Percentiles rank a stretch among this genome's conserved stretches.
These are phyloP conservation scores for Tiliacea aurago DNA, from an alignment of 2,888 invertebrate genomes.

Conservation along the genomic window DNA sequence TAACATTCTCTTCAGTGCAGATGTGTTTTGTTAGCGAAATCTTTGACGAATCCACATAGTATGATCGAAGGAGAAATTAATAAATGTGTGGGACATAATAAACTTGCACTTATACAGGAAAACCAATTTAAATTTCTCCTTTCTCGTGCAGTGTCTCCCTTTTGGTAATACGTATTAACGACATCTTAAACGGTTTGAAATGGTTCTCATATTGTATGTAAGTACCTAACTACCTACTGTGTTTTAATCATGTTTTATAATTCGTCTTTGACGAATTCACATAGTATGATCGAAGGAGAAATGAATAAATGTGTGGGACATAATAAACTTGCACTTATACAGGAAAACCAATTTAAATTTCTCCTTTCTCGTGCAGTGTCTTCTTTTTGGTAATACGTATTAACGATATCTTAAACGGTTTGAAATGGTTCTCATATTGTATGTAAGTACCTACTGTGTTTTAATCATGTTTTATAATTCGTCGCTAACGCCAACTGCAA, in stretches of 20 bases:
- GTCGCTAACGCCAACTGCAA: not conserved
- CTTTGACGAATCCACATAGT: constrained; percentile 8
- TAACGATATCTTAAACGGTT: constrained; percentile 30
- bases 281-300: constrained; percentile 9
- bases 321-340: constrained; percentile 11
- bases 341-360: constrained; percentile 34
- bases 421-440: constrained; percentile 23
- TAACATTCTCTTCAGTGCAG: constrained; percentile 13
- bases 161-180: constrained; percentile 31
- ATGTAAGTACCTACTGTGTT: constrained; percentile 6
- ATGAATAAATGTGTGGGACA: constrained; percentile 16
- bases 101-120: constrained; percentile 17
- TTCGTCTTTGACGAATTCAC: constrained; percentile 23
- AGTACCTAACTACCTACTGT: too few relatives aligned
- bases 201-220: too few relatives aligned
- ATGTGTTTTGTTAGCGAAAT: constrained; percentile 41
- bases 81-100: constrained; percentile 11
- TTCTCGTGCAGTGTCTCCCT: constrained; percentile 19
- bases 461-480: constrained; percentile 9
- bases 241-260: too few relatives aligned
- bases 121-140: constrained; percentile 32
- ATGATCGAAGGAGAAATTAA: constrained; percentile 21
- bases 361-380: constrained; percentile 21
- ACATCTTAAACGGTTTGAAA: constrained; percentile 24
- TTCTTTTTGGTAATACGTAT: constrained; percentile 25